Percentiles rank a stretch among this genome's conserved stretches.
Evolutionary conservation across 2,888 invertebrate genomes (phyloP).

Genomic region (Amblyteles armatorius): DNA sequence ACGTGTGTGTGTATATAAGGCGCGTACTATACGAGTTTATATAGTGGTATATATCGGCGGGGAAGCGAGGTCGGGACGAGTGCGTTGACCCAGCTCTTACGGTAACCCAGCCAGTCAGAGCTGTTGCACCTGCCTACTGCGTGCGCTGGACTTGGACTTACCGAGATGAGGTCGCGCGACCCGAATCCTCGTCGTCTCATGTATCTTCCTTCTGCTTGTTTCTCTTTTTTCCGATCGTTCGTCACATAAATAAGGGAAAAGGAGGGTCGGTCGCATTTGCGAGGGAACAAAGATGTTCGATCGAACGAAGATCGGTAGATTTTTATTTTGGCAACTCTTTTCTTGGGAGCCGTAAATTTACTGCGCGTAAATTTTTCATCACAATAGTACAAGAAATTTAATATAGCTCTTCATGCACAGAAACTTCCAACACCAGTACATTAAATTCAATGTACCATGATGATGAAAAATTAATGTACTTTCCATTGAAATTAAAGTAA

Average conservation of each 20-base stretch:
- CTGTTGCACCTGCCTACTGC: conserved; percentile 78
- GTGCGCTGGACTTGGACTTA: conserved; percentile 62
- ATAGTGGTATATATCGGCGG: conserved; percentile 58
- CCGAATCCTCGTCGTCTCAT: conserved; percentile 71
- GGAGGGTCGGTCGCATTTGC: not conserved
- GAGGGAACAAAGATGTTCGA: not conserved
- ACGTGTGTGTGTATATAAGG: conserved; percentile 48
- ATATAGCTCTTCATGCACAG: too few species aligned
- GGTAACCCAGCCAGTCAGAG: conserved; percentile 76
- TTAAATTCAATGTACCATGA: too few species aligned
- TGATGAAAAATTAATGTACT: too few species aligned
- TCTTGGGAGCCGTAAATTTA: too few species aligned
- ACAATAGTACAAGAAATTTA: too few species aligned
- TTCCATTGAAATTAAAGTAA: too few species aligned
- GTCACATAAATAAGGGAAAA: conserved; percentile 9
- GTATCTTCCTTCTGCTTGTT: conserved; percentile 33
- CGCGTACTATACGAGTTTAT: conserved; percentile 57
- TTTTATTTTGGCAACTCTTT: not conserved
- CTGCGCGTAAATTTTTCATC: too few species aligned
- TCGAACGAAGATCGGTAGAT: not conserved
- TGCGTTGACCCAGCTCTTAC: conserved; percentile 82
- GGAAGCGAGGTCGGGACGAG: conserved; percentile 74
- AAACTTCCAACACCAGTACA: too few species aligned
- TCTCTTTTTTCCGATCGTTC: conserved; percentile 20
- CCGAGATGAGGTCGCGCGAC: conserved; percentile 78